Conservation (phyloP, 2,888 invertebrate genomes). For the Drosophila mimica region DNA sequence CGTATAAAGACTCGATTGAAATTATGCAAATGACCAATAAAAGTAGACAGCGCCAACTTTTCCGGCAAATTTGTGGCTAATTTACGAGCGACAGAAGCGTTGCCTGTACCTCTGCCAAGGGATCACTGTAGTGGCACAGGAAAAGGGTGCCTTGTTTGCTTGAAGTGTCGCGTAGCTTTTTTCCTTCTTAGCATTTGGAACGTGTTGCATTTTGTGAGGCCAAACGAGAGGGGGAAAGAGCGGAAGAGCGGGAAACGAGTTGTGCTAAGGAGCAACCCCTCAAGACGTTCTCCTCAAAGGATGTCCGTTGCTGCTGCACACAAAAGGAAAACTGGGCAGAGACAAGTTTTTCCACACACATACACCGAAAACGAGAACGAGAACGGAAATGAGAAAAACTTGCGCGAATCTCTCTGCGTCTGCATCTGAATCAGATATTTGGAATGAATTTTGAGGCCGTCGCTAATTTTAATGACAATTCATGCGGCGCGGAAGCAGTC, state of each 20-base stretch:
- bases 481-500: slow-evolving; percentile 62
- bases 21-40: slow-evolving; percentile 50
- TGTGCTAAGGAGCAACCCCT: slow-evolving; percentile 37
- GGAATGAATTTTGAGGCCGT: slow-evolving; percentile 18
- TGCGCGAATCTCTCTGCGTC: slow-evolving; percentile 47
- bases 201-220: slow-evolving; percentile 72
- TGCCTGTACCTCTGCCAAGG: slow-evolving; percentile 32
- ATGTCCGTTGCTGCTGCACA: slow-evolving; percentile 18
- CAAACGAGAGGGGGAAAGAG: slow-evolving; percentile 28
- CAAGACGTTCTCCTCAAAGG: slow-evolving; percentile 21
- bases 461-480: slow-evolving; percentile 80
- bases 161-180: slow-evolving; percentile 17
- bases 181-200: slow-evolving; percentile 42
- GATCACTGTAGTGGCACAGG: neutral
- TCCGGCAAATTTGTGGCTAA: slow-evolving; percentile 81
- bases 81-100: slow-evolving; percentile 60
- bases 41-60: slow-evolving; percentile 51
- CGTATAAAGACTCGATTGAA: slow-evolving; percentile 16
- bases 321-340: slow-evolving; percentile 62
- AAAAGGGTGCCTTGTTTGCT: slow-evolving; percentile 4
- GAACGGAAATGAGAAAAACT: slow-evolving; percentile 77
- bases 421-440: slow-evolving; percentile 28
- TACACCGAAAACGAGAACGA: neutral
- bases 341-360: slow-evolving; percentile 60
- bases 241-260: slow-evolving; percentile 55